Evolutionary conservation across 2,888 invertebrate genomes (phyloP).

Genomic region (Drosophila greeni): DNA sequence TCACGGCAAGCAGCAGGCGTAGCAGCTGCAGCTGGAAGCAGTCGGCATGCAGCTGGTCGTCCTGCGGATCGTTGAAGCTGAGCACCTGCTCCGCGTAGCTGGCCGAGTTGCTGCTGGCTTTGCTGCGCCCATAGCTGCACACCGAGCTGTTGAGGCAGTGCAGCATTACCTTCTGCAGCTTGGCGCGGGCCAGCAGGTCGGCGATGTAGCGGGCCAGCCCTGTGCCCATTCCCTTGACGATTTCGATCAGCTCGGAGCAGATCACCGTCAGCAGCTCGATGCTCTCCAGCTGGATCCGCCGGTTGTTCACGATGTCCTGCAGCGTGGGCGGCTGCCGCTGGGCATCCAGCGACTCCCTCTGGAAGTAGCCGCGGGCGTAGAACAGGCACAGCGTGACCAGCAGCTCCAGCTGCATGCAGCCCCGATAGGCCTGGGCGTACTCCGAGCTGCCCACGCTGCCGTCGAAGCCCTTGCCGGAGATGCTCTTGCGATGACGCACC

Average conservation of each 20-base stretch:
- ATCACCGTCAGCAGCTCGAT: slow-evolving; percentile 86
- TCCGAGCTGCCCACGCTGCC: slow-evolving; percentile 83
- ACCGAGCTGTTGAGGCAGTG: slow-evolving; percentile 90
- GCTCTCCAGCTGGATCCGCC: slow-evolving; percentile 87
- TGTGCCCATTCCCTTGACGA: slow-evolving; percentile 87
- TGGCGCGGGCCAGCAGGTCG: slow-evolving; percentile 86
- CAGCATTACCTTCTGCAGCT: slow-evolving; percentile 89
- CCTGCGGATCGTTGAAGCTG: slow-evolving; percentile 84
- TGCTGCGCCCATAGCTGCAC: slow-evolving; percentile 60
- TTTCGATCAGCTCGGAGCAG: slow-evolving; percentile 85
- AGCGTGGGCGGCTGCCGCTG: slow-evolving; percentile 81
- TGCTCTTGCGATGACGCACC: slow-evolving; percentile 86
- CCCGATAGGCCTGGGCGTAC: slow-evolving; percentile 84
- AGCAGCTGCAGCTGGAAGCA: slow-evolving; percentile 85
- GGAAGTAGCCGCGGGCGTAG: slow-evolving; percentile 86
- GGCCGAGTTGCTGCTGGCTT: slow-evolving; percentile 39
- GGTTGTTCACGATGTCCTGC: slow-evolving; percentile 86
- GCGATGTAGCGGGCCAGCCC: slow-evolving; percentile 87
- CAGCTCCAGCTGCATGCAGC: slow-evolving; percentile 90
- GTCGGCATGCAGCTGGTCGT: slow-evolving; percentile 83
- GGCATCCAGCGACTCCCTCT: slow-evolving; percentile 70
- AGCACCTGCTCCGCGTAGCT: slow-evolving; percentile 88
- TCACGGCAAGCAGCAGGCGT: slow-evolving; percentile 84
- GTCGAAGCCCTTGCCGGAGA: slow-evolving; percentile 84
- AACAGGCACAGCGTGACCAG: slow-evolving; percentile 87